A percentile compares a stretch with the other conserved stretches of the same genome.
Evolutionary conservation across 2,888 invertebrate genomes (phyloP).

Genomic region (Pasiphila rectangulata): DNA sequence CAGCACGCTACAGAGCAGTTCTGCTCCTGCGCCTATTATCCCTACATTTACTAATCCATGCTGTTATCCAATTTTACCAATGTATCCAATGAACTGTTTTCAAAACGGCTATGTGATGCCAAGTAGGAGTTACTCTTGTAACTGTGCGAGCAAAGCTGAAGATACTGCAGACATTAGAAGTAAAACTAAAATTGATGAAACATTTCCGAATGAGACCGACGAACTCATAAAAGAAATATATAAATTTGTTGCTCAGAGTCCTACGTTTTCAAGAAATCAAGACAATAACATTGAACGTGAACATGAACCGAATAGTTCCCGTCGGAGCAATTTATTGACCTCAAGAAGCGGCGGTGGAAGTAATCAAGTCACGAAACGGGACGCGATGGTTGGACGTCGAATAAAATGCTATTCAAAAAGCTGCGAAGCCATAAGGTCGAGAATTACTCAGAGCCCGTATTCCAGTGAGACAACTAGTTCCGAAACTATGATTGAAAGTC

Average conservation of each 20-base stretch:
- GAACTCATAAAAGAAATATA: constrained; percentile 70
- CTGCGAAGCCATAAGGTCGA: constrained; percentile 65
- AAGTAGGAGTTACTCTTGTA: constrained; percentile 55
- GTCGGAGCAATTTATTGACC: constrained; percentile 39
- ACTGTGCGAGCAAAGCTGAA: constrained; percentile 46
- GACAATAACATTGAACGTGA: constrained; percentile 8
- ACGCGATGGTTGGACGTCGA: constrained; percentile 61
- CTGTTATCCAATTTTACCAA: constrained; percentile 62
- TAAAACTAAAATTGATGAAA: constrained; percentile 35
- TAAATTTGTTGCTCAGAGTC: constrained; percentile 59
- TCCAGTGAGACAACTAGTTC: constrained; percentile 55
- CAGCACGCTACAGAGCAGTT: constrained; percentile 36
- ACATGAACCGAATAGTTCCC: constrained; percentile 18
- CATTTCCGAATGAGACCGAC: constrained; percentile 52
- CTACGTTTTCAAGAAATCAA: constrained; percentile 36
- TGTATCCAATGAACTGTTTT: constrained; percentile 62
- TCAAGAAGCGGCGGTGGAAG: constrained; percentile 57
- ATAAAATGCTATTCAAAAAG: constrained; percentile 64
- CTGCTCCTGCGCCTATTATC: constrained; percentile 41
- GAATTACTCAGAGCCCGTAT: constrained; percentile 41
- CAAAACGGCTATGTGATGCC: constrained; percentile 56
- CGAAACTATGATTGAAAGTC: constrained; percentile 60
- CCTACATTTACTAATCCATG: constrained; percentile 54
- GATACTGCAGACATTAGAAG: constrained; percentile 39
- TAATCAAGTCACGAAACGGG: constrained; percentile 48